A percentile compares a stretch with the other conserved stretches of the same genome.
These are phyloP conservation scores for Epinotia brunnichana DNA, from an alignment of 2,888 invertebrate genomes.

Conservation along the genomic window DNA sequence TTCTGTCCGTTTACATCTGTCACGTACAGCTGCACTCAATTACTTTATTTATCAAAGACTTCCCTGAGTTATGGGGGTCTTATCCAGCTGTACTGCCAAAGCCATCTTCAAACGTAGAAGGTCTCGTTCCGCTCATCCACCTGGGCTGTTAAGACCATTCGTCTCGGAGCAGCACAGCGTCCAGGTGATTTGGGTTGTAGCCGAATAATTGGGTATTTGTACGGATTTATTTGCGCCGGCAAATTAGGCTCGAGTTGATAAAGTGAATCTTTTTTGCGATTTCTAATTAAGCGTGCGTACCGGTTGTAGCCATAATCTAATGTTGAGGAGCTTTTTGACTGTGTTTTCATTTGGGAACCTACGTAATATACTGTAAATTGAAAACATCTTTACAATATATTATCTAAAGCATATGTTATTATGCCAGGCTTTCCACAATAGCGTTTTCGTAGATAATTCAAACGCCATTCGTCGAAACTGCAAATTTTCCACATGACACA, in stretches of 20 bases:
- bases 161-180: constrained; percentile 14
- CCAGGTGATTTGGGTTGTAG: constrained; percentile 37
- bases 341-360: no score
- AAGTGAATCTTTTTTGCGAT: constrained; percentile 12
- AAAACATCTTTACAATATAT: no score
- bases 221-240: constrained; percentile 29
- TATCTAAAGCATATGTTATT: no score
- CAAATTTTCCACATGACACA: no score
- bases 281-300: not conserved
- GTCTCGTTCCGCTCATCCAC: not conserved
- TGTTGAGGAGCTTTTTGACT: not conserved
- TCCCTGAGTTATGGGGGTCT: constrained; percentile 33
- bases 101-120: not conserved
- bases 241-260: constrained; percentile 19
- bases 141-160: not conserved
- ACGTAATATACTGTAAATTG: no score
- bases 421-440: no score
- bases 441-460: no score
- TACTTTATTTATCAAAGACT: constrained; percentile 43
- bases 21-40: constrained; percentile 36
- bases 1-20: not conserved
- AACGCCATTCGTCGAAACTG: no score
- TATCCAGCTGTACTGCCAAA: constrained; percentile 29
- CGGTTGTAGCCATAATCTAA: not conserved
- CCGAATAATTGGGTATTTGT: constrained; percentile 41